Evolutionary conservation across 2,113 vertebrate species (phyloP).

Genomic region (Zosterops lateralis): DNA sequence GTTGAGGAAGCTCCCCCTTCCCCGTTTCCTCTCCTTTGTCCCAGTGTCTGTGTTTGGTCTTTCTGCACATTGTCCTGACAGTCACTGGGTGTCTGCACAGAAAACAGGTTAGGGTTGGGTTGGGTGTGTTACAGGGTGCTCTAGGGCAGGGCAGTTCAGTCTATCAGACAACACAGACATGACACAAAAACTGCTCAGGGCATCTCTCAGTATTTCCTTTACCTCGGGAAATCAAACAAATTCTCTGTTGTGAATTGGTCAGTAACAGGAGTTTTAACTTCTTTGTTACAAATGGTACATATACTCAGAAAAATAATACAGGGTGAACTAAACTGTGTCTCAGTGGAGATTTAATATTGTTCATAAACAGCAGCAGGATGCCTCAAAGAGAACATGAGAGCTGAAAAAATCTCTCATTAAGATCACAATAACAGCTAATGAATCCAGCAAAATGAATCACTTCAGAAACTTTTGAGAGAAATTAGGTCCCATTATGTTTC

Average conservation of each 20-base stretch:
- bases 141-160: background rate
- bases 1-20: background rate
- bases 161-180: background rate
- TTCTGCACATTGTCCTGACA: background rate
- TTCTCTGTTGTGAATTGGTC: background rate
- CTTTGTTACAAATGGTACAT: background rate
- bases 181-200: background rate
- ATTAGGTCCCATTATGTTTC: background rate
- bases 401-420: background rate
- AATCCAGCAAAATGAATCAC: background rate
- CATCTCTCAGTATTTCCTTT: background rate
- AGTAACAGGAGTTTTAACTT: background rate
- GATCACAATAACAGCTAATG: background rate
- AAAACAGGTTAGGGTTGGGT: accelerated
- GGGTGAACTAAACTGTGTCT: background rate
- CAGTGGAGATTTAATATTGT: background rate
- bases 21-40: background rate
- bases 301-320: background rate
- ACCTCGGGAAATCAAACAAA: background rate
- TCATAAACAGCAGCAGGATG: background rate
- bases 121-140: background rate
- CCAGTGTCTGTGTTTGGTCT: background rate
- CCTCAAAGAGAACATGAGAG: background rate
- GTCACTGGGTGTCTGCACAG: background rate
- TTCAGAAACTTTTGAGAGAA: background rate